These are phyloP conservation scores for Xerus rutilus DNA, from an alignment of 2,797 vertebrate species.

Conservation along the genomic window DNA sequence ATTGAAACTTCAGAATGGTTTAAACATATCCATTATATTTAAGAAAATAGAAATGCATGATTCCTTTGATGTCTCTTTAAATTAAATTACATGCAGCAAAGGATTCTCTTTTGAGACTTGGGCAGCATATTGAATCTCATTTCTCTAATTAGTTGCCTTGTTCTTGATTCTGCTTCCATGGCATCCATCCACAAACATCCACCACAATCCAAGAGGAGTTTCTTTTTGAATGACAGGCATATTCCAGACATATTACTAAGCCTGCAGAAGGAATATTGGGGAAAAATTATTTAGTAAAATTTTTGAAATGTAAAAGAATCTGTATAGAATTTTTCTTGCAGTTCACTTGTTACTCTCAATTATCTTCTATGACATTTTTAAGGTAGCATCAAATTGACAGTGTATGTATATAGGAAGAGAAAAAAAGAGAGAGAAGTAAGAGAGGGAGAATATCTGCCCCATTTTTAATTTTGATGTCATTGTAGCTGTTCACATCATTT, in stretches of 20 bases:
- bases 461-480: not conserved
- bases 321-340: not conserved
- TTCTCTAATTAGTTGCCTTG: constrained; percentile 69
- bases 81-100: constrained; percentile 44
- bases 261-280: not conserved
- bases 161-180: constrained; percentile 47
- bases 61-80: constrained; percentile 53
- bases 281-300: not conserved
- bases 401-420: not conserved
- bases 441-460: not conserved
- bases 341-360: not conserved
- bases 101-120: constrained; percentile 25
- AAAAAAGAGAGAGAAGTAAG: not conserved
- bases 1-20: not conserved
- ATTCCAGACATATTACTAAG: not conserved
- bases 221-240: constrained; percentile 25
- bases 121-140: constrained; percentile 13
- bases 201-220: constrained; percentile 1
- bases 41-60: constrained; percentile 51
- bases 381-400: not conserved
- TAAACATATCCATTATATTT: not conserved
- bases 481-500: not conserved
- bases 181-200: constrained; percentile 40
- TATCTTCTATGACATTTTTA: not conserved
- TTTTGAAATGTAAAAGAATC: not conserved